These are phyloP conservation scores for Anthoptus insignis DNA, from an alignment of 2,888 invertebrate genomes.

Conservation along the genomic window DNA sequence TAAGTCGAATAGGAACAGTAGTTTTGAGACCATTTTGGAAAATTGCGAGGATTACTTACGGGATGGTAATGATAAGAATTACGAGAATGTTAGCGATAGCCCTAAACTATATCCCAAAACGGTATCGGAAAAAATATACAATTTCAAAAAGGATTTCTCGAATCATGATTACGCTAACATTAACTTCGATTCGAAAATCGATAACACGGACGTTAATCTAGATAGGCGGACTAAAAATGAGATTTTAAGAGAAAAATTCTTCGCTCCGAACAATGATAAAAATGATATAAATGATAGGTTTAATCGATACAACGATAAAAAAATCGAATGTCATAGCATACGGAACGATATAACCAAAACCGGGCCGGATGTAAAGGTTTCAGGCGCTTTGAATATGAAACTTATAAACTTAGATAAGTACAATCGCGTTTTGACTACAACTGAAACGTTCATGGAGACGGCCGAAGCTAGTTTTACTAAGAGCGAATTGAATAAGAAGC, in stretches of 20 bases:
- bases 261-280: conserved; percentile 63
- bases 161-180: conserved; percentile 76
- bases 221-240: conserved; percentile 72
- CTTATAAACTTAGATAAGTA: conserved; percentile 74
- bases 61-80: conserved; percentile 30
- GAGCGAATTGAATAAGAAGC: conserved; percentile 62
- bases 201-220: conserved; percentile 52
- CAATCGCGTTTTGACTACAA: conserved; percentile 76
- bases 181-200: conserved; percentile 56
- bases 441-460: conserved; percentile 73
- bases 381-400: conserved; percentile 78
- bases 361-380: conserved; percentile 72
- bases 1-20: conserved; percentile 49
- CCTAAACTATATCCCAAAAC: conserved; percentile 71
- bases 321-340: conserved; percentile 80
- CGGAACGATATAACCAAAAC: conserved; percentile 73
- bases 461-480: conserved; percentile 77
- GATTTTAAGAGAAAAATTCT: conserved; percentile 73
- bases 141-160: conserved; percentile 79
- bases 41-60: conserved; percentile 64
- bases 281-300: conserved; percentile 71
- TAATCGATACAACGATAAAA: conserved; percentile 68
- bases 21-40: conserved; percentile 63
- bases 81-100: conserved; percentile 44
- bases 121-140: conserved; percentile 73